Base-by-base conservation (phyloP, 2,113 vertebrate genomes). In the Shinisaurus crocodilurus region DNA sequence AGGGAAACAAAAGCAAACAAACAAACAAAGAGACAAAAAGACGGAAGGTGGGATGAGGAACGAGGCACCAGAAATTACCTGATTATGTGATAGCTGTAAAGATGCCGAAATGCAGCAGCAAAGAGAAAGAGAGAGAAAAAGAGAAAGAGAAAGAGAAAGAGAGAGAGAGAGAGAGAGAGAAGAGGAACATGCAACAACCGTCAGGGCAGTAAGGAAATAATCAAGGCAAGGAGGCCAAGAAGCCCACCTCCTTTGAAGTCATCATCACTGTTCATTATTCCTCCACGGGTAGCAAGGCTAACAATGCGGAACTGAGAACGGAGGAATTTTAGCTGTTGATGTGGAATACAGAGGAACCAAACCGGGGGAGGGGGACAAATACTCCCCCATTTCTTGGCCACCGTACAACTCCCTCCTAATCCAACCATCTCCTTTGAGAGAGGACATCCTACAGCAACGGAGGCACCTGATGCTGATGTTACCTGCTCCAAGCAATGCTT, bases 1-100 rank as follows among this genome's bases (percentile, higher is more conserved):
- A 48, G 40, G 85, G 57, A 63, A 83, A 93, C 76, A 92, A 82
- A 87, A 85, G 65, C 50, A 88, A 63, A 63, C 60, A 63, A 63
- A 63, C 54, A 54, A 4, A 2, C 60, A n/a, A n/a, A n/a, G n/a
- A n/a, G n/a, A n/a, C n/a, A 82, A 12, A 6, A 65, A 93, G 95
- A 96, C 94, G 95, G 93, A 94, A 95, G 93, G 92, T 94, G 97
- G 96, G 93, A 95, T 93, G n/a, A 96, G 94, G 94, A 96, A 94
- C 96, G 96, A 94, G 93, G 97, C 96, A 96, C 95, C 95, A 95
- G 97, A 97, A 90, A 98, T 99, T 99, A 99, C 99, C 99, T 99
- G 99, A 99, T 99, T 97, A 98, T 97, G 98, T 99, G 98, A 99
- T 98, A 99, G 98, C 99, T 99, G 98, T 98, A 98, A 90, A 98